Evolutionary conservation across 2,797 vertebrate genomes (phyloP).

Genomic region (Rhabdomys pumilio): DNA sequence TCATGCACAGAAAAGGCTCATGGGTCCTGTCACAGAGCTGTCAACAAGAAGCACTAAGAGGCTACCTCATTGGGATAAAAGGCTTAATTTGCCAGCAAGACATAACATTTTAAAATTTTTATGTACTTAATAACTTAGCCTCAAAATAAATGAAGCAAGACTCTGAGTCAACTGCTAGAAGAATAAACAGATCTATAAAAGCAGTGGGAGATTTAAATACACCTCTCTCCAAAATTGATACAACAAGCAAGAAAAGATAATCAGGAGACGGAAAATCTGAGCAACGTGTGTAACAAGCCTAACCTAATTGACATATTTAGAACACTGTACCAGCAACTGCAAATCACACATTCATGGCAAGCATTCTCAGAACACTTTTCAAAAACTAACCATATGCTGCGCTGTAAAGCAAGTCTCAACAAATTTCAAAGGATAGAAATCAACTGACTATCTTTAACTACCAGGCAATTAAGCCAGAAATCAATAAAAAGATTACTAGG

Average conservation of each 20-base stretch:
- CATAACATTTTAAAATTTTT: slow-evolving; percentile 19
- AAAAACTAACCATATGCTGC: slow-evolving; percentile 69
- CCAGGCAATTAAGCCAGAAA: slow-evolving; percentile 66
- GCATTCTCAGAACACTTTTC: slow-evolving; percentile 43
- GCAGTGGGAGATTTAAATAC: slow-evolving; percentile 28
- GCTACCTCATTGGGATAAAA: slow-evolving; percentile 41
- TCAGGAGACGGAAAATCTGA: slow-evolving; percentile 25
- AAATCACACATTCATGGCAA: slow-evolving; percentile 62
- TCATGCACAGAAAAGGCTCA: neutral
- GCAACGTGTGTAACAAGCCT: slow-evolving; percentile 28
- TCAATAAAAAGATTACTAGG: slow-evolving; percentile 58
- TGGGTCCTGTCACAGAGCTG: neutral
- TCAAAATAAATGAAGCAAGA: slow-evolving; percentile 59
- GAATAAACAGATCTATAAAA: slow-evolving; percentile 66
- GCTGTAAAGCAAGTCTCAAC: slow-evolving; percentile 64
- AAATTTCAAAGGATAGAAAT: slow-evolving; percentile 64
- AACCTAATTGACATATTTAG: slow-evolving; percentile 69
- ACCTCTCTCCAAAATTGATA: slow-evolving; percentile 33
- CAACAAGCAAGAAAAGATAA: neutral
- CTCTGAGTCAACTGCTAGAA: slow-evolving; percentile 22
- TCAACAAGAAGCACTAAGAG: neutral
- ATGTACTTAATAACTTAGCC: slow-evolving; percentile 63
- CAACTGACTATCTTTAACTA: slow-evolving; percentile 67
- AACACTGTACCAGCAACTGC: slow-evolving; percentile 22
- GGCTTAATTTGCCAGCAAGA: slow-evolving; percentile 35